Evolutionary conservation across 2,797 vertebrate species (phyloP), one percentile per base, ranked within the genome.

Genomic region (Taenioides sp.): DNA sequence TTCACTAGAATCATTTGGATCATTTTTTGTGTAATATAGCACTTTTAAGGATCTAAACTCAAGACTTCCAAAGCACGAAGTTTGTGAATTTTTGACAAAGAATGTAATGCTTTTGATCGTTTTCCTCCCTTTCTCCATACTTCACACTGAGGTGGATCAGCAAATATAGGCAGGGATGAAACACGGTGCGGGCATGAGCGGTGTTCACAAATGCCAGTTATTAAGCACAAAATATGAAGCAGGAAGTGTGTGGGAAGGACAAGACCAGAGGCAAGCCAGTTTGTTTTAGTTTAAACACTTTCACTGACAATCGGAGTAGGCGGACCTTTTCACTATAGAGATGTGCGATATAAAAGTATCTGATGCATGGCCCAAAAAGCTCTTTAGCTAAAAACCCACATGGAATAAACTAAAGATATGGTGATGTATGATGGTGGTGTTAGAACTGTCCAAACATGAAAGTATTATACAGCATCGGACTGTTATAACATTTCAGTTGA

Each of bases 131-230:
- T 71, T 69, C 73, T 81, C 81, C 73, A 23, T 34, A 72, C 71
- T 71, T 57, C 54, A 73, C 74, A 76, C 77, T 77, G 75, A 77
- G 77, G 75, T 5, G 3, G 63, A 78, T 59, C 12, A 57, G 64
- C 52, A 65, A 52, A 49, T 9, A 54, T 7, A 50, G 59, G 67
- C 59, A 25, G 65, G 59, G 65, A 70, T n/a, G 66, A 47, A 54
- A 68, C 2, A 54, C n/a, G 25, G 55, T 3, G 5, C n/a, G 27
- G 20, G 61, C 11, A 50, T 65, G 9, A 9, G 27, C 37, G 52
- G 27, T 12, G 31, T 74, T 61, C 67, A 50, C 59, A 76, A 76
- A 60, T 58, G 9, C 50, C 50, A 23, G 17, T 69, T 49, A 71
- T 74, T n/a, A 67, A 37, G 12, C 68, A 34, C 37, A 31, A 72